A percentile compares a stretch with the other conserved stretches of the same genome.
Conservation (phyloP, 2,888 invertebrate species). For the Noctua janthina region DNA sequence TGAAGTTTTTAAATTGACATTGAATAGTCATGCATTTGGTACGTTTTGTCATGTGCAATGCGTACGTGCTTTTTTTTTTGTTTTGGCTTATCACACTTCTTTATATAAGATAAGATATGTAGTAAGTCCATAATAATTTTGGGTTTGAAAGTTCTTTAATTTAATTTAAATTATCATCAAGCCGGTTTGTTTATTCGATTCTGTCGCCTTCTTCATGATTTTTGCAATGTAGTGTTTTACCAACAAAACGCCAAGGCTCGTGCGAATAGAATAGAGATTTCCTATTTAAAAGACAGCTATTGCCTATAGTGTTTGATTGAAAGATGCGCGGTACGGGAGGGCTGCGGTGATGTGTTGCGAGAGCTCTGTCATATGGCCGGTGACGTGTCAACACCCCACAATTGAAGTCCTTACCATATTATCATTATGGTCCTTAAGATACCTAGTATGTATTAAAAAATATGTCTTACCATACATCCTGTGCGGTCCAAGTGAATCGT, state of each 20-base stretch:
- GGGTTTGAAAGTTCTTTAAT: not conserved
- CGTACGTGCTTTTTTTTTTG: not conserved
- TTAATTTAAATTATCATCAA: not conserved
- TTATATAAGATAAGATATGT: no score
- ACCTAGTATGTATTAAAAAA: not conserved
- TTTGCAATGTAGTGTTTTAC: not conserved
- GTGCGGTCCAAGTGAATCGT: conserved; percentile 70
- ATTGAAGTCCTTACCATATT: not conserved
- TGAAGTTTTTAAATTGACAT: not conserved
- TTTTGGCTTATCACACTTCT: no score
- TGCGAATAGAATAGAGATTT: not conserved
- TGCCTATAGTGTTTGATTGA: no score
- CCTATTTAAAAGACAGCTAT: no score
- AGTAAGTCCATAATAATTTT: not conserved
- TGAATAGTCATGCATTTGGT: not conserved
- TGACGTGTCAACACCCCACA: no score
- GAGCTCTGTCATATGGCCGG: no score
- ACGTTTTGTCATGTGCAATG: not conserved
- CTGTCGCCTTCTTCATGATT: not conserved
- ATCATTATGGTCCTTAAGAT: not conserved
- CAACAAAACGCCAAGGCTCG: not conserved
- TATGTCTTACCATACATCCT: conserved; percentile 75
- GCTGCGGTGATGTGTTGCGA: not conserved
- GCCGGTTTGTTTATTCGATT: not conserved
- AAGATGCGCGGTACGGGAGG: not conserved